phyloP scores from a whole-genome alignment of 1,140 invertebrate genomes.

The Zeugodacus cucurbitae region DNA sequence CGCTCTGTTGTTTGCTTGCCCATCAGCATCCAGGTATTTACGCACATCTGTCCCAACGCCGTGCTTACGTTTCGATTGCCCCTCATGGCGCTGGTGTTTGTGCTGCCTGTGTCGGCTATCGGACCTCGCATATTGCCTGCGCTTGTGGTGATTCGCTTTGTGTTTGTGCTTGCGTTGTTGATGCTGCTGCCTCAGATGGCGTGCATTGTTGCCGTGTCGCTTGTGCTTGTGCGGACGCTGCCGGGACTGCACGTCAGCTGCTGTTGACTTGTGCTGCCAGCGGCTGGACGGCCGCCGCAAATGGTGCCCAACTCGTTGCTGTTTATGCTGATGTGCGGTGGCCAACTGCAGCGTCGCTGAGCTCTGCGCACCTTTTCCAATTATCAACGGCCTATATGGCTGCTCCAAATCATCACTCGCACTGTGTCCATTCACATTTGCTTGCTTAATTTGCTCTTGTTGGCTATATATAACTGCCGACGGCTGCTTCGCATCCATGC shows the following conservation, averaged over 20 bases:
- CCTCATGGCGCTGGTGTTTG: not conserved
- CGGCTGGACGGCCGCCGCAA: not conserved
- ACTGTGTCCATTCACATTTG: not conserved
- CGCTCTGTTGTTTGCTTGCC: not conserved
- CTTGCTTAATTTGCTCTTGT: not conserved
- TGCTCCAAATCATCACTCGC: not conserved
- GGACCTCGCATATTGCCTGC: not conserved
- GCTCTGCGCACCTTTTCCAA: not conserved
- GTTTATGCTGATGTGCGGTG: not conserved
- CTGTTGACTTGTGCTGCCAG: not conserved
- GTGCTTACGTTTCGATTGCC: not conserved
- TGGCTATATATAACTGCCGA: not conserved
- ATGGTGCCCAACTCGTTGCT: not conserved
- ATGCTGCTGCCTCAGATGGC: not conserved
- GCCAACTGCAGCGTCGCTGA: not conserved
- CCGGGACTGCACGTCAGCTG: not conserved
- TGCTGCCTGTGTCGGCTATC: not conserved
- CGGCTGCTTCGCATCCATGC: not conserved
- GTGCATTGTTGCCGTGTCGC: not conserved
- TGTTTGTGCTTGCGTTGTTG: not conserved
- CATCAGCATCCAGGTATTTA: not conserved
- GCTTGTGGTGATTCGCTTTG: not conserved
- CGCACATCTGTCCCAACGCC: not conserved
- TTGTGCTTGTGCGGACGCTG: constrained; percentile 8
- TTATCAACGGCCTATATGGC: too few relatives aligned